These are phyloP conservation scores for Scolopax rusticola DNA, from an alignment of 2,797 vertebrate genomes.

Conservation along the genomic window DNA sequence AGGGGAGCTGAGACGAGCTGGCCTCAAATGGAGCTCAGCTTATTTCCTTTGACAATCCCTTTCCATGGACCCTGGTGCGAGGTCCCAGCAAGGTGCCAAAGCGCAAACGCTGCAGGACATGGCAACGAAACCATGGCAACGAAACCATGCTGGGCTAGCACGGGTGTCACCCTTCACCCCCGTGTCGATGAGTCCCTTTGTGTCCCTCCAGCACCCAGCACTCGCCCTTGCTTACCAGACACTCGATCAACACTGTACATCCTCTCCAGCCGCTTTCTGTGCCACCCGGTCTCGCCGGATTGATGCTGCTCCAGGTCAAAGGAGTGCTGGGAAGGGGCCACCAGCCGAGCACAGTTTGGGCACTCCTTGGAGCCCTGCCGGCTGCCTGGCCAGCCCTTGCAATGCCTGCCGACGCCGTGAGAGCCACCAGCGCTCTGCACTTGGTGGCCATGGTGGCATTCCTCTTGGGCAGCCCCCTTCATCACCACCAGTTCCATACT, in stretches of 20 bases:
- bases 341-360: conserved; percentile 81
- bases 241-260: conserved; percentile 93
- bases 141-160: neutral
- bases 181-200: rapidly evolving
- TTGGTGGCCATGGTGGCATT: conserved; percentile 82
- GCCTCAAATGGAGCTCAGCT: neutral
- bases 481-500: conserved; percentile 91
- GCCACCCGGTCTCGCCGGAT: conserved; percentile 73
- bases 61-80: neutral
- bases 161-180: rapidly evolving
- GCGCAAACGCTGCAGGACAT: neutral
- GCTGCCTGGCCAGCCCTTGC: conserved; percentile 85
- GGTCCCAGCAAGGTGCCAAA: neutral
- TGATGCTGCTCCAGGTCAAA: conserved; percentile 89
- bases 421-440: conserved; percentile 83
- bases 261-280: conserved; percentile 91
- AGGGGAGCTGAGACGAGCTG: rapidly evolving
- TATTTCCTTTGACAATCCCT: neutral
- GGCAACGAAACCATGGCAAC: neutral
- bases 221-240: conserved; percentile 81
- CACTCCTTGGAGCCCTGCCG: conserved; percentile 87
- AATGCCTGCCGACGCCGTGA: conserved; percentile 79
- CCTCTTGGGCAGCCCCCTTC: conserved; percentile 78
- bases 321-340: conserved; percentile 82
- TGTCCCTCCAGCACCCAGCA: neutral